Percentiles rank a stretch among this genome's conserved stretches.
phyloP scores from a whole-genome alignment of 2,113 vertebrate species.

The Probosciger aterrimus region DNA sequence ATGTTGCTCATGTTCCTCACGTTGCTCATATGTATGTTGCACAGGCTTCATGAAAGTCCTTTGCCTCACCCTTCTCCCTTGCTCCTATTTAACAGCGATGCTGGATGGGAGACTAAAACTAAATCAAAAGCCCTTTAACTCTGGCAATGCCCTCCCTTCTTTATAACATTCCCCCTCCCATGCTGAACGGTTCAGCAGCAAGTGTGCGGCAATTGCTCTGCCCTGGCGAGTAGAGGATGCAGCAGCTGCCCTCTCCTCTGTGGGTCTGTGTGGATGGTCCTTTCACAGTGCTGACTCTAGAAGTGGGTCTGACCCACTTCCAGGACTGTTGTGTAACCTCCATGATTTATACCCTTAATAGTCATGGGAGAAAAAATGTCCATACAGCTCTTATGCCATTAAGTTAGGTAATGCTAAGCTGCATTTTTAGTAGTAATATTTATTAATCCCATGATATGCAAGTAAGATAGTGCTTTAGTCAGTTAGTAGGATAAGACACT shows the following conservation, averaged over 20 bases:
- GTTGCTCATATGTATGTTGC: neutral
- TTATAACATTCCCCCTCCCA: neutral
- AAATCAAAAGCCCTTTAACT: neutral
- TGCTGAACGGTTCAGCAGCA: neutral
- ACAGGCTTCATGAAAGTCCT: neutral
- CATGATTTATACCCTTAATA: neutral
- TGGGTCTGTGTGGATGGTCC: neutral
- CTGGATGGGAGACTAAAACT: neutral
- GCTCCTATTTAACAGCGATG: neutral
- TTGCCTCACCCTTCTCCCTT: neutral
- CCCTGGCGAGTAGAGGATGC: accelerated
- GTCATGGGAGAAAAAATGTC: neutral
- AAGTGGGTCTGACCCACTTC: neutral
- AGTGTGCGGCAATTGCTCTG: neutral
- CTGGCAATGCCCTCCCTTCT: neutral
- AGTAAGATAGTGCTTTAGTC: neutral
- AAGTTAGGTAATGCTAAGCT: neutral
- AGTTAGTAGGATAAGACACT: neutral
- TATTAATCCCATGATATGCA: neutral
- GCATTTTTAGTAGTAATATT: neutral
- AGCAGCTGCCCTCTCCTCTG: neutral
- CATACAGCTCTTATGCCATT: accelerated
- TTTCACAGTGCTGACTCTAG: neutral
- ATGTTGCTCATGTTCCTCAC: neutral
- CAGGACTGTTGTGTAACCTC: neutral